Evolutionary conservation across 2,797 vertebrate genomes (phyloP), one percentile per base, ranked within the genome.

Genomic region (Pseudomugil tenellus): DNA sequence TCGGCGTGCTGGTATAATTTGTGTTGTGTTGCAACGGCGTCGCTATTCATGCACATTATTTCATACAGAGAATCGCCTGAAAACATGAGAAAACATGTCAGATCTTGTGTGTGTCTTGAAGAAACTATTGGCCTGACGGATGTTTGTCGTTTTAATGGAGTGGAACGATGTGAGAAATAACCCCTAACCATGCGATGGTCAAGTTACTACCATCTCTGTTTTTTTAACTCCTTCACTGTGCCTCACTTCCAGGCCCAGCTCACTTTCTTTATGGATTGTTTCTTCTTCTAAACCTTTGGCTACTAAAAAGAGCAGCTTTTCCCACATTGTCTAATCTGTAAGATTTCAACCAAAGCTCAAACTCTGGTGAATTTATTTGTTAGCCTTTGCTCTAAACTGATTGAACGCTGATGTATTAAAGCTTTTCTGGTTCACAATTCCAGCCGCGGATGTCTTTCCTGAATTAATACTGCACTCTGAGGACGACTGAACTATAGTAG

Each of bases 91-190:
- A 32, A 65, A 72, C 60, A 74, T 32, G 73, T 84, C 85, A 69
- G 61, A 64, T 58, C 29, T 19, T 23, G 53, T 79, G 67, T 77
- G 66, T 80, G 74, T 62, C 54, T 71, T 55, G 69, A 63, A 78
- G 62, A 52, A 63, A 72, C 25, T 19, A 51, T 59, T 32, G 70
- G 74, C 65, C 41, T 83, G 84, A 87, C 55, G 32, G 79, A 84
- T 81, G 77, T 69, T 80, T 4, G 68, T 81, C 71, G 64, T 88
- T 86, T 84, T 85, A 87, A 90, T 85, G 84, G 80, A 79, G 88
- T 83, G 82, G 74, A 90, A 86, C 81, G 86, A 86, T 83, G 79
- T 86, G 86, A 80, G 76, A 86, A 87, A 89, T 74, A 68, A 53
- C 58, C 76, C 76, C 74, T 71, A 32, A 49, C 16, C 6, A 72